Percentiles rank a stretch among this genome's conserved stretches.
Evolutionary conservation across 2,113 vertebrate genomes (phyloP).

Genomic region (Eulemur macaco): DNA sequence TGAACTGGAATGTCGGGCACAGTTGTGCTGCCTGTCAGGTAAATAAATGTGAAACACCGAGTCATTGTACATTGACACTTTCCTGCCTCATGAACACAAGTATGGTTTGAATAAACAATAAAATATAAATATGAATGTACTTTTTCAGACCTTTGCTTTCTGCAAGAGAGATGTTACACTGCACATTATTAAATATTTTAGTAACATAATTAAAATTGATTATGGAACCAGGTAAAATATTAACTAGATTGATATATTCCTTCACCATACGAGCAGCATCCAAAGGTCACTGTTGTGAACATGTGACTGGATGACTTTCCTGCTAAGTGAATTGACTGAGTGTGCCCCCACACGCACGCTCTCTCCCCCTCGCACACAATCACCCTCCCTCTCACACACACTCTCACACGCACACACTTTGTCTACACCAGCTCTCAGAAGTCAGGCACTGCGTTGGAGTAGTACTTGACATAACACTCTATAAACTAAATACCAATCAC

Average conservation of each 20-base stretch:
- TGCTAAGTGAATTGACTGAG: background rate
- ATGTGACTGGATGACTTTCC: background rate
- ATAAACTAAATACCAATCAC: background rate
- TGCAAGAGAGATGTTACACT: background rate
- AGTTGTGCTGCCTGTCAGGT: background rate
- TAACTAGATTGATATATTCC: background rate
- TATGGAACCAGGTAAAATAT: background rate
- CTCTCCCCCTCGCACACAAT: too few species aligned
- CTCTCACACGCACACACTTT: background rate
- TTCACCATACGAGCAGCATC: background rate
- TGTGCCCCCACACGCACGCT: background rate
- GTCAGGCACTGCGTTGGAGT: background rate
- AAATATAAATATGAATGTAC: background rate
- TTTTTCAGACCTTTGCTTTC: background rate
- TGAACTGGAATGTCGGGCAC: background rate
- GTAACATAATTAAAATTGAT: background rate
- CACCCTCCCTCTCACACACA: background rate
- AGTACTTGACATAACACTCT: background rate
- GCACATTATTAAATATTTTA: background rate
- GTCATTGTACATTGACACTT: background rate
- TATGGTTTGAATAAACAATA: background rate
- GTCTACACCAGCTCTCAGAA: background rate
- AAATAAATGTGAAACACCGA: background rate
- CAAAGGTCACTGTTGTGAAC: background rate
- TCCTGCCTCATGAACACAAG: background rate